Conservation (phyloP, 2,888 invertebrate genomes). For the Notodonta dromedarius region DNA sequence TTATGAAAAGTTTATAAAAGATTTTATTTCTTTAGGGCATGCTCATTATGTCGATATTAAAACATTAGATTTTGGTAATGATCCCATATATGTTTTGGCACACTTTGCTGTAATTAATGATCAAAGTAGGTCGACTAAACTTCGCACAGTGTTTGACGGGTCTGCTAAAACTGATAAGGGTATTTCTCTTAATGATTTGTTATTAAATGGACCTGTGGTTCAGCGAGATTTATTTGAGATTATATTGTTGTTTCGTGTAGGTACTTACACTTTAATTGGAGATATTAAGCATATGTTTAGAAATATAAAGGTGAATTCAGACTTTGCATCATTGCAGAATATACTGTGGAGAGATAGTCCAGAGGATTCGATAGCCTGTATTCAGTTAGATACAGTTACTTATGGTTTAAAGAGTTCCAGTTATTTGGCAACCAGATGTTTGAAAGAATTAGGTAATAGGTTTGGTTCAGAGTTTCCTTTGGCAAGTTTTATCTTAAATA, state of each 20-base stretch:
- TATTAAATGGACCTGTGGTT: neutral
- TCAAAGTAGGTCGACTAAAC: neutral
- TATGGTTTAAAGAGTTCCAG: constrained; percentile 7
- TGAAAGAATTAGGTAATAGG: neutral
- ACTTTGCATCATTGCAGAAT: neutral
- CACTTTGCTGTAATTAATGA: neutral
- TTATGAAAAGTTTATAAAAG: constrained; percentile 17
- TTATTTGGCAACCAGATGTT: constrained; percentile 8
- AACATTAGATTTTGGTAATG: neutral
- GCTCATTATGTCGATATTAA: constrained; percentile 8
- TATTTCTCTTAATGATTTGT: neutral
- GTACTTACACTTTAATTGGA: neutral
- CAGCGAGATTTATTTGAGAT: neutral
- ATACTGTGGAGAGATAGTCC: constrained; percentile 4
- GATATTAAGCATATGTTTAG: constrained; percentile 2
- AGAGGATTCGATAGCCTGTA: constrained; percentile 16
- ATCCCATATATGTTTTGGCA: neutral
- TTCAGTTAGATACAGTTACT: constrained; percentile 23
- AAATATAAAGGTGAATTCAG: neutral
- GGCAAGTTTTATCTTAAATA: neutral
- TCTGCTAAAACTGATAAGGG: neutral
- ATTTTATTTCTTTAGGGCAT: constrained; percentile 17
- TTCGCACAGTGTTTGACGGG: neutral
- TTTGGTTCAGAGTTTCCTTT: neutral
- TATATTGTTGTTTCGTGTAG: neutral